These are phyloP conservation scores for Felis catus DNA, from an alignment of 2,113 vertebrate genomes.

Conservation along the genomic window F.catus_Fca126_mat1.0 CM031412.1:238928501-238929000, in stretches of 20 bases:
- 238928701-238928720: neutral
- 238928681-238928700: rapidly evolving
- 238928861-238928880: neutral
- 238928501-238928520: neutral
- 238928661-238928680: rapidly evolving
- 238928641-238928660: neutral
- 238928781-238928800: neutral
- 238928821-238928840: rapidly evolving
- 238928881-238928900: no score
- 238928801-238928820: neutral
- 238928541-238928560: neutral
- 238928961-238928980: neutral
- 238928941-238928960: neutral
- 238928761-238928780: neutral
- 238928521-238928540: neutral
- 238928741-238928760: neutral
- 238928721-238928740: neutral
- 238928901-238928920: neutral
- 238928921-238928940: neutral
- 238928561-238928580: neutral
- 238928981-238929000: neutral
- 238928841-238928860: neutral
- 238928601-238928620: neutral
- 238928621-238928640: rapidly evolving
- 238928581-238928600: neutral